phyloP scores from a whole-genome alignment of 1,140 invertebrate species.

The Zelostemma sp. region DNA sequence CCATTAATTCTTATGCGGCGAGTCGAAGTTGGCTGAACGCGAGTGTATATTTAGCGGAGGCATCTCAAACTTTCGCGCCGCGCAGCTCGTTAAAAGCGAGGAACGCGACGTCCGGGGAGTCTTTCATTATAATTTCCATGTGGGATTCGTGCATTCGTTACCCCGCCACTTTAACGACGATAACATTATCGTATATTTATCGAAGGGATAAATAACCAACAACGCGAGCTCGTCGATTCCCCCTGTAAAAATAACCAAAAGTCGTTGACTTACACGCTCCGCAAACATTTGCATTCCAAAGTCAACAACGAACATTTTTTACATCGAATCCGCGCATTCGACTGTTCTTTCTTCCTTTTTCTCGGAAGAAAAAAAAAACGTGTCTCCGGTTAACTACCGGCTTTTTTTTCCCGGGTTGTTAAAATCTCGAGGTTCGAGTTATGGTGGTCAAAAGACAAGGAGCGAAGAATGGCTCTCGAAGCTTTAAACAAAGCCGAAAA shows the following conservation, averaged over 20 bases:
- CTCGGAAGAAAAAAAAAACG: not conserved
- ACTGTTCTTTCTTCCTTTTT: not conserved
- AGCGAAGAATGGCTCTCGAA: conserved; percentile 30
- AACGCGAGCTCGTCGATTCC: conserved; percentile 29
- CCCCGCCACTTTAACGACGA: conserved; percentile 30
- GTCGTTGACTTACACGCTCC: not conserved
- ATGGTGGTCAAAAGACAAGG: conserved; percentile 23
- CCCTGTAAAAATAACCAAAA: conserved; percentile 34
- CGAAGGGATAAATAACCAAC: conserved; percentile 53
- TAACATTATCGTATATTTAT: conserved; percentile 61
- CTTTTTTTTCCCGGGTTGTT: not conserved
- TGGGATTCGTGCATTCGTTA: conserved; percentile 23
- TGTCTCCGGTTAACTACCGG: not conserved
- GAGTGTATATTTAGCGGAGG: conserved; percentile 54
- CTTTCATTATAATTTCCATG: conserved; percentile 52
- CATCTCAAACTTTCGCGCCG: conserved; percentile 52
- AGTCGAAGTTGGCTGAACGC: conserved; percentile 24
- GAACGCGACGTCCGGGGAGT: conserved; percentile 41
- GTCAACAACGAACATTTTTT: not conserved
- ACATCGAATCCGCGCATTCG: not conserved
- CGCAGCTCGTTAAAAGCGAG: conserved; percentile 51
- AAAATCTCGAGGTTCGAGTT: conserved; percentile 12
- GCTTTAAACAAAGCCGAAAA: conserved; percentile 57
- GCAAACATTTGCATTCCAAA: not conserved
- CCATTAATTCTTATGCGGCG: conserved; percentile 50